These are phyloP conservation scores for Parnassius apollo DNA, from an alignment of 2,888 invertebrate species.

Conservation along the genomic window DNA sequence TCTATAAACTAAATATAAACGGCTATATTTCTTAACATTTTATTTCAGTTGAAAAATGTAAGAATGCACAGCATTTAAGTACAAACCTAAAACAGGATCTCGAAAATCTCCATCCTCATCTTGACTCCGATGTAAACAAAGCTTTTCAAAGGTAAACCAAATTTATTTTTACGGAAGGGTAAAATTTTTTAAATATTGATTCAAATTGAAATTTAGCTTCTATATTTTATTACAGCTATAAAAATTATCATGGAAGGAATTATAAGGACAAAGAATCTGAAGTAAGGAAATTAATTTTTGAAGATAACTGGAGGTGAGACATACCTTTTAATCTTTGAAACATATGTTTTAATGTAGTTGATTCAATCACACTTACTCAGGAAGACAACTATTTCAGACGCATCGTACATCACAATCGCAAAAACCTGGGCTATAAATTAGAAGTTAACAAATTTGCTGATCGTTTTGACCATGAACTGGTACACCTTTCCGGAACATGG, in stretches of 20 bases:
- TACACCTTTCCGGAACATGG: slow-evolving; percentile 35
- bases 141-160: slow-evolving; percentile 34
- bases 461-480: slow-evolving; percentile 39
- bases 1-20: too few relatives aligned
- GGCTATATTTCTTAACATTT: neutral
- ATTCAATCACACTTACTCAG: too few relatives aligned
- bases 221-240: slow-evolving; percentile 35
- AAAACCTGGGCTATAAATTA: slow-evolving; percentile 45
- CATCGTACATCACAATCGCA: slow-evolving; percentile 44
- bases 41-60: slow-evolving; percentile 30
- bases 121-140: slow-evolving; percentile 28
- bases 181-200: too few relatives aligned
- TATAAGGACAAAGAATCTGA: slow-evolving; percentile 42
- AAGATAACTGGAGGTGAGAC: slow-evolving; percentile 47
- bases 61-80: slow-evolving; percentile 5
- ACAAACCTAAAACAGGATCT: slow-evolving; percentile 18
- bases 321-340: too few relatives aligned
- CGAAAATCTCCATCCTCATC: slow-evolving; percentile 28
- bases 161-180: too few relatives aligned
- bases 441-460: slow-evolving; percentile 51
- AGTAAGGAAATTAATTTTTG: slow-evolving; percentile 44
- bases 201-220: too few relatives aligned
- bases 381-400: slow-evolving; percentile 34
- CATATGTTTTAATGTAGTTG: too few relatives aligned
- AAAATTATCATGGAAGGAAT: slow-evolving; percentile 40